Evolutionary conservation across 2,797 vertebrate genomes (phyloP).

Genomic region (Poeciliopsis gracilis): DNA sequence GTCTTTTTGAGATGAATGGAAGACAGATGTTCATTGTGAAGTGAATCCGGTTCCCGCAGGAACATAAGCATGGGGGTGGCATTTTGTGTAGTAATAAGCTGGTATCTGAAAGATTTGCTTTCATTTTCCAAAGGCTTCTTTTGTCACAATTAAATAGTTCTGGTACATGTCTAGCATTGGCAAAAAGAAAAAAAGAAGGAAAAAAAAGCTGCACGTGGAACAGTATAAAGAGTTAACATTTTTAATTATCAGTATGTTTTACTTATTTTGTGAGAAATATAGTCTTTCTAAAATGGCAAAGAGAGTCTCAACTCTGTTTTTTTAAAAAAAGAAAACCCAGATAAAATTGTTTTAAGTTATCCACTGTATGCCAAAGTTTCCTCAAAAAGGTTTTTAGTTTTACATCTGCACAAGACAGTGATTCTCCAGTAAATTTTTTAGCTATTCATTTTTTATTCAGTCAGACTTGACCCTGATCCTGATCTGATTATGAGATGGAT

Average conservation of each 20-base stretch:
- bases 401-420: background rate
- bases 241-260: background rate
- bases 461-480: background rate
- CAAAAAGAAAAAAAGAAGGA: background rate
- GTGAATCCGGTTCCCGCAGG: background rate
- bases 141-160: background rate
- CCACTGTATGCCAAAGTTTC: background rate
- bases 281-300: background rate
- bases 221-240: background rate
- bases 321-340: no score
- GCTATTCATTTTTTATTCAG: background rate
- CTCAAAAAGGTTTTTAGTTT: background rate
- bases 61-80: background rate
- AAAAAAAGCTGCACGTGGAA: background rate
- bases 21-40: conserved; percentile 1
- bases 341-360: background rate
- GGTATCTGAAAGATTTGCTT: background rate
- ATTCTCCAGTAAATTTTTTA: background rate
- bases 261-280: background rate
- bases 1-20: conserved; percentile 8
- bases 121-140: background rate
- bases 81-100: conserved; percentile 8
- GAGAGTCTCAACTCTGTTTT: background rate
- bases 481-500: background rate
- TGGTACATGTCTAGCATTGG: background rate